phyloP scores from a whole-genome alignment of 2,888 invertebrate species.

The Acrobasis consociella region DNA sequence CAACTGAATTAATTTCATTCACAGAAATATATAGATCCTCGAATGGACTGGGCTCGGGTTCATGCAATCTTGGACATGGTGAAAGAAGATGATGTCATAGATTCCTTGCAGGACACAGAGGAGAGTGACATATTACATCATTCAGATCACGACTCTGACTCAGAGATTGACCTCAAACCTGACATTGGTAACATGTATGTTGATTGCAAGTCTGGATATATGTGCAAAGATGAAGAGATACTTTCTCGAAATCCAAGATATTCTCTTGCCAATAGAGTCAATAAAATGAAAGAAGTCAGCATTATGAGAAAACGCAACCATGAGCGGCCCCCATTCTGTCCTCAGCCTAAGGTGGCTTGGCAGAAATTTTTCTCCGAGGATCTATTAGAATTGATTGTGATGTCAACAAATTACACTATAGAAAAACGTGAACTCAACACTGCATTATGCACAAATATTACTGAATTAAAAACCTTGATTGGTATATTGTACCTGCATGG shows the following conservation, averaged over 20 bases:
- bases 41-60: slow-evolving; percentile 78
- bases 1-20: slow-evolving; percentile 75
- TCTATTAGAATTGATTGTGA: slow-evolving; percentile 66
- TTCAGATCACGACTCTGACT: slow-evolving; percentile 72
- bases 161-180: slow-evolving; percentile 61
- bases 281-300: slow-evolving; percentile 46
- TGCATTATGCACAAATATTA: slow-evolving; percentile 46
- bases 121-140: slow-evolving; percentile 65
- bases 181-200: slow-evolving; percentile 54
- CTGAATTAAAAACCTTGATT: slow-evolving; percentile 68
- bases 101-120: slow-evolving; percentile 68
- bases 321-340: slow-evolving; percentile 43
- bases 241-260: slow-evolving; percentile 55
- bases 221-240: slow-evolving; percentile 56
- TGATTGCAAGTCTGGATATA: slow-evolving; percentile 59
- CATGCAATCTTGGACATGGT: slow-evolving; percentile 76
- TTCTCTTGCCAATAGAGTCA: slow-evolving; percentile 38
- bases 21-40: slow-evolving; percentile 77
- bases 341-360: slow-evolving; percentile 66
- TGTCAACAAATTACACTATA: slow-evolving; percentile 68
- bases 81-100: slow-evolving; percentile 71
- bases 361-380: slow-evolving; percentile 68
- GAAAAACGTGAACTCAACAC: slow-evolving; percentile 42
- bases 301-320: slow-evolving; percentile 53
- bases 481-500: slow-evolving; percentile 73